Evolutionary conservation across 2,797 vertebrate species (phyloP).

Genomic region (Acanthopagrus latus): DNA sequence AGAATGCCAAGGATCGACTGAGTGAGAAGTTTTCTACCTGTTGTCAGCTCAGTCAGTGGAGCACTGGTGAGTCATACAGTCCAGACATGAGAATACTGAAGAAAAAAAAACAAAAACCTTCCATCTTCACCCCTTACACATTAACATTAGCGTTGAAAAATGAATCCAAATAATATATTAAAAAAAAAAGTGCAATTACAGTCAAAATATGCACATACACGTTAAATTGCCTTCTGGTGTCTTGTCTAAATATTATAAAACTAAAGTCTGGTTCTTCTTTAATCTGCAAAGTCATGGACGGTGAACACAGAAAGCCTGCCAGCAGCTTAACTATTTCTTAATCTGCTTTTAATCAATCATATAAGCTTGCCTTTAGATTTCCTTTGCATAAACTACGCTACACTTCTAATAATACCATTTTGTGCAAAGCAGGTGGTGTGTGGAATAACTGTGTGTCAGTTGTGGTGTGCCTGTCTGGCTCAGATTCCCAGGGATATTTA

Average conservation of each 20-base stretch:
- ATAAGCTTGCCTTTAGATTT: neutral
- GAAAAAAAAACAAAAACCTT: neutral
- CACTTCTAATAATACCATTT: slow-evolving; percentile 2
- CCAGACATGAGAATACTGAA: neutral
- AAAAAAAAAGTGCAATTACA: too few species aligned
- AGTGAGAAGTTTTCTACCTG: slow-evolving; percentile 5
- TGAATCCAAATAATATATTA: too few species aligned
- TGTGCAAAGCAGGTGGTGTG: slow-evolving; percentile 11
- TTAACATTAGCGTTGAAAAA: too few species aligned
- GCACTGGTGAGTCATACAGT: neutral
- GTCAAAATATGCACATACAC: too few species aligned
- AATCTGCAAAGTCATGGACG: neutral
- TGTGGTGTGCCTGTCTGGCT: slow-evolving; percentile 10
- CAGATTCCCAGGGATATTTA: slow-evolving; percentile 25
- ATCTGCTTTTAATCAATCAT: neutral
- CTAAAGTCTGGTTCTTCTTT: slow-evolving; percentile 5
- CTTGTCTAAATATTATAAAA: too few species aligned
- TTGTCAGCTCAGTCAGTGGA: neutral
- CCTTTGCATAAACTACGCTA: neutral
- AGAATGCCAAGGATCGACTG: neutral
- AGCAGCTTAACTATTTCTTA: neutral
- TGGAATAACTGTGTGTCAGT: slow-evolving; percentile 17
- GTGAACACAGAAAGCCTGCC: neutral
- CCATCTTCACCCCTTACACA: neutral
- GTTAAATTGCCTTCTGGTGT: neutral